These are phyloP conservation scores for Anoncus sp. DNA, from an alignment of 2,888 invertebrate species.

Conservation along the genomic window DNA sequence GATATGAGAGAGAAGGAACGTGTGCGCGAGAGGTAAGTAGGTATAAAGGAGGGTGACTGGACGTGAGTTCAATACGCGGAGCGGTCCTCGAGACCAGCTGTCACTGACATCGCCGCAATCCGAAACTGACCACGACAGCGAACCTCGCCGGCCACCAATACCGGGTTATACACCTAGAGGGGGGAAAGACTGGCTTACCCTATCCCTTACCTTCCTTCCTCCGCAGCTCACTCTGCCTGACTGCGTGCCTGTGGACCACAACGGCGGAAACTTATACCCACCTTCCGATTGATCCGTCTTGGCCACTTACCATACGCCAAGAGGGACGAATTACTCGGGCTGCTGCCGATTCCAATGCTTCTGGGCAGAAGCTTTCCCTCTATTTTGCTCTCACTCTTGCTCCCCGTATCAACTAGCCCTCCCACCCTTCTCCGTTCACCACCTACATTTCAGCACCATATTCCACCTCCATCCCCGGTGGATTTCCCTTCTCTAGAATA, in stretches of 20 bases:
- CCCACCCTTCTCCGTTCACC: constrained; percentile 11
- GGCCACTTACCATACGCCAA: constrained; percentile 81
- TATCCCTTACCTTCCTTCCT: constrained; percentile 49
- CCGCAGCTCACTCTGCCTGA: constrained; percentile 49
- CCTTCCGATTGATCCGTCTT: constrained; percentile 82
- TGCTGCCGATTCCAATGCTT: constrained; percentile 68
- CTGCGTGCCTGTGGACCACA: constrained; percentile 73
- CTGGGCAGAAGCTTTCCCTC: constrained; percentile 45
- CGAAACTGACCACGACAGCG: constrained; percentile 83
- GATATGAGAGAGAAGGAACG: constrained; percentile 48
- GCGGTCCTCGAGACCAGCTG: constrained; percentile 80
- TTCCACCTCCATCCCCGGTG: constrained; percentile 11
- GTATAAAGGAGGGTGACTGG: constrained; percentile 82
- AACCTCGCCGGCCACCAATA: constrained; percentile 73
- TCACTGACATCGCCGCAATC: constrained; percentile 82
- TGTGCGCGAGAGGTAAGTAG: constrained; percentile 75
- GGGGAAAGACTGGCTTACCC: constrained; percentile 34
- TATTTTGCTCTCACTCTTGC: constrained; percentile 44
- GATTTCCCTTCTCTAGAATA: constrained; percentile 9
- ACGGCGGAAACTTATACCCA: constrained; percentile 82
- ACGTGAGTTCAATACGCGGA: constrained; percentile 82
- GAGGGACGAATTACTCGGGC: constrained; percentile 79
- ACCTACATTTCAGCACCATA: constrained; percentile 30
- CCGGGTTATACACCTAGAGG: constrained; percentile 54
- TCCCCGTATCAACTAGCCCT: constrained; percentile 29